Conservation (phyloP, 2,113 vertebrate species). For the Maccullochella peelii region DNA sequence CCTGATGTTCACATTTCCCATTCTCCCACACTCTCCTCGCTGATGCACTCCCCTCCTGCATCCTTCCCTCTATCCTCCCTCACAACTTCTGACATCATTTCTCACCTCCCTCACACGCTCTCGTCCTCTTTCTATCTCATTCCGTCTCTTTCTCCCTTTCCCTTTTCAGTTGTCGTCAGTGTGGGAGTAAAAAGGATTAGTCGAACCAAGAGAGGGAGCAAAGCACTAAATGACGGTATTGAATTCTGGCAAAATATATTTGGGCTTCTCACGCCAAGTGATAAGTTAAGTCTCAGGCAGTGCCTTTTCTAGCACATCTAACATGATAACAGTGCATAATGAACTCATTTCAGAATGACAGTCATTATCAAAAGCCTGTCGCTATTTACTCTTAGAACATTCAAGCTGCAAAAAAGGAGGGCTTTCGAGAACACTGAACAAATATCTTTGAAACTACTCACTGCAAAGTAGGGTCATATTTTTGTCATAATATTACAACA, state of each 20-base stretch:
- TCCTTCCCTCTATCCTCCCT: conserved; percentile 53
- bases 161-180: conserved; percentile 54
- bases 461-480: not conserved
- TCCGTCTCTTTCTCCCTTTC: conserved; percentile 28
- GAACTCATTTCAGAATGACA: conserved; percentile 66
- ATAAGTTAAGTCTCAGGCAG: conserved; percentile 64
- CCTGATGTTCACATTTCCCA: conserved; percentile 29
- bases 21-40: conserved; percentile 30
- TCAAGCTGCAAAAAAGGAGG: conserved; percentile 17
- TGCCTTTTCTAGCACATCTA: conserved; percentile 61
- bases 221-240: conserved; percentile 75
- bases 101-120: conserved; percentile 47
- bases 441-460: conserved; percentile 28
- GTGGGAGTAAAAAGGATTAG: conserved; percentile 81
- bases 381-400: conserved; percentile 21
- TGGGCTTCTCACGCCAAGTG: conserved; percentile 62
- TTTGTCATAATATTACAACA: conserved; percentile 25
- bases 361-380: conserved; percentile 42
- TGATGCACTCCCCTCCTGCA: conserved; percentile 15
- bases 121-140: conserved; percentile 47
- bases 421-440: not conserved
- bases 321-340: conserved; percentile 64
- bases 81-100: conserved; percentile 59
- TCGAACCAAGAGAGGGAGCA: conserved; percentile 62
- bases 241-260: conserved; percentile 75